phyloP scores from a whole-genome alignment of 2,888 invertebrate genomes.

The Nebria salina region DNA sequence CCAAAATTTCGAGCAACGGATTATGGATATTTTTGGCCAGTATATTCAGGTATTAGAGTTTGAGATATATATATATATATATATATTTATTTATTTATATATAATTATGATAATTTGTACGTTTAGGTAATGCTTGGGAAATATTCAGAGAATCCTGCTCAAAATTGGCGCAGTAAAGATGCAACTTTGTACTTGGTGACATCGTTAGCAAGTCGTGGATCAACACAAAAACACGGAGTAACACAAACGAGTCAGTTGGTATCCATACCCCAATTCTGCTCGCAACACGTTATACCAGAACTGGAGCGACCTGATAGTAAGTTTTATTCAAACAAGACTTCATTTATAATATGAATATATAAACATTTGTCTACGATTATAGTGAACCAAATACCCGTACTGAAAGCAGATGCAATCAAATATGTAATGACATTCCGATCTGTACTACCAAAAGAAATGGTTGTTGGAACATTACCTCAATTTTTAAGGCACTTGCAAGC shows the following conservation, averaged over 20 bases:
- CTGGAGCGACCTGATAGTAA: constrained; percentile 77
- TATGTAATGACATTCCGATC: constrained; percentile 96
- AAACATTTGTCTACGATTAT: constrained; percentile 56
- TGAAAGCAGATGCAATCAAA: constrained; percentile 96
- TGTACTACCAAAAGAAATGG: constrained; percentile 81
- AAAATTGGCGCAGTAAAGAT: constrained; percentile 94
- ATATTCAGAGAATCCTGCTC: constrained; percentile 77
- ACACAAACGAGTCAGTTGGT: constrained; percentile 92
- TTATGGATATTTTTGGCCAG: constrained; percentile 87
- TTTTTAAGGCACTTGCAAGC: constrained; percentile 81
- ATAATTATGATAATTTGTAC: neutral
- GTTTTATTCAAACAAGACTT: constrained; percentile 43
- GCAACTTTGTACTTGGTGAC: constrained; percentile 96
- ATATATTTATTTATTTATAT: neutral
- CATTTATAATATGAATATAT: constrained; percentile 8
- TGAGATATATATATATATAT: constrained; percentile 3
- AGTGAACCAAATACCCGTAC: constrained; percentile 89
- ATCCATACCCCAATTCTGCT: constrained; percentile 88
- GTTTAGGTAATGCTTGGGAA: constrained; percentile 77
- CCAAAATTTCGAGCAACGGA: constrained; percentile 85
- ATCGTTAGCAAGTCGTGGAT: constrained; percentile 89
- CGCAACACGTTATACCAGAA: constrained; percentile 87
- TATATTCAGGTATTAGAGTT: constrained; percentile 76
- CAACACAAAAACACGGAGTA: constrained; percentile 89
- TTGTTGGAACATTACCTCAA: constrained; percentile 79